These are phyloP conservation scores for Harpagifer antarcticus DNA, from an alignment of 2,797 vertebrate species.

Conservation along the genomic window DNA sequence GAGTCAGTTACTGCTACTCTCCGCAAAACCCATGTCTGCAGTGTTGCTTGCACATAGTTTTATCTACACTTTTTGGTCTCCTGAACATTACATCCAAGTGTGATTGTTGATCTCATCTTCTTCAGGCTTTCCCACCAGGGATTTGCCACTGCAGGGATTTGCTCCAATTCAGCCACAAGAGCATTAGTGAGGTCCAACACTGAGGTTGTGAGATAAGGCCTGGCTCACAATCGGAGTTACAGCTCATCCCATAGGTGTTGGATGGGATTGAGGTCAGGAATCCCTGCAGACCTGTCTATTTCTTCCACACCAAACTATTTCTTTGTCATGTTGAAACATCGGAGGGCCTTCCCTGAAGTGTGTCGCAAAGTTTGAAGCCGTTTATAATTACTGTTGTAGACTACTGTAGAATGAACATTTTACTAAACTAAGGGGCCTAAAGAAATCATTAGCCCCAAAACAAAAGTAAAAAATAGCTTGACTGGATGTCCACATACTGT, in stretches of 20 bases:
- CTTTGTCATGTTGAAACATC: background rate
- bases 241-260: conserved; percentile 21
- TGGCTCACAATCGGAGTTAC: background rate
- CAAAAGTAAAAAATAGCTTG: background rate
- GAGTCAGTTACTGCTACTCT: background rate
- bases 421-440: background rate
- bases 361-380: conserved; percentile 3
- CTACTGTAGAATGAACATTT: background rate
- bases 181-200: background rate
- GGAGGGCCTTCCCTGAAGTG: background rate
- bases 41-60: background rate
- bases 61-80: background rate
- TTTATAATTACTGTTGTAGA: background rate
- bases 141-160: conserved; percentile 18
- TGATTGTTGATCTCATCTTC: conserved; percentile 20
- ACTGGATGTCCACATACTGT: background rate
- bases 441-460: background rate
- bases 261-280: conserved; percentile 4
- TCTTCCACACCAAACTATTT: background rate
- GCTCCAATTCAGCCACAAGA: conserved; percentile 6
- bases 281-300: background rate
- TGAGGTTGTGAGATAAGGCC: background rate
- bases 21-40: background rate
- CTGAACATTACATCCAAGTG: conserved; percentile 4
- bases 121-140: conserved; percentile 2